phyloP scores from a whole-genome alignment of 2,888 invertebrate genomes.

The Asteroscopus sphinx region DNA sequence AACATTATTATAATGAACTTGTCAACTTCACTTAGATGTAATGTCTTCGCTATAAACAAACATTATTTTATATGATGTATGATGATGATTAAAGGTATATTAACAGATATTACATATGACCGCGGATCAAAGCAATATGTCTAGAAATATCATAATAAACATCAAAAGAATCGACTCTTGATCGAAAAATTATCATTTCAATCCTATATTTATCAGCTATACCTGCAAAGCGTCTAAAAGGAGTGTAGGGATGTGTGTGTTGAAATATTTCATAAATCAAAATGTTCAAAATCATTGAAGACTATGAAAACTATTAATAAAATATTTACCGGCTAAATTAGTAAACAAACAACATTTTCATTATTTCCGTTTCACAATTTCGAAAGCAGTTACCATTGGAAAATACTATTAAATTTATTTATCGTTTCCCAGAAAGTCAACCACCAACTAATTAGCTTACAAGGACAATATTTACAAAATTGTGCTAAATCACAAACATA shows the following conservation, averaged over 20 bases:
- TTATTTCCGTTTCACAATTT: constrained; percentile 3
- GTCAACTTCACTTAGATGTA: constrained; percentile 43
- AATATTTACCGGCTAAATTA: neutral
- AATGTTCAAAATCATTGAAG: too few relatives aligned
- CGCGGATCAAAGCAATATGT: constrained; percentile 4
- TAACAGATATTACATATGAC: neutral
- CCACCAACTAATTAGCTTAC: constrained; percentile 38
- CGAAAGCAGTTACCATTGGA: constrained; percentile 21
- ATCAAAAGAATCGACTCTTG: too few relatives aligned
- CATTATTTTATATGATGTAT: constrained; percentile 19
- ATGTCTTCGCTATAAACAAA: constrained; percentile 36
- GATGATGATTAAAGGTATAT: constrained; percentile 11
- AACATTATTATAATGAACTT: constrained; percentile 57
- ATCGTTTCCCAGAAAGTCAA: constrained; percentile 34
- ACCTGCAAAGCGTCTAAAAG: too few relatives aligned
- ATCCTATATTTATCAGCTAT: too few relatives aligned
- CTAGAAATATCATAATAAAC: constrained; percentile 1
- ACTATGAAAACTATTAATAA: too few relatives aligned
- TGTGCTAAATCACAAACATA: constrained; percentile 49
- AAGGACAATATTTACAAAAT: constrained; percentile 56
- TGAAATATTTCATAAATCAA: too few relatives aligned
- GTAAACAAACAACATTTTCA: constrained; percentile 5
- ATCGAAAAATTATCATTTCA: too few relatives aligned
- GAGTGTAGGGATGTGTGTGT: too few relatives aligned
- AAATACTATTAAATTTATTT: constrained; percentile 20